Percentiles rank a stretch among this genome's conserved stretches.
These are phyloP conservation scores for Epinephelus awoara DNA, from an alignment of 2,797 vertebrate species.

Conservation along the genomic window DNA sequence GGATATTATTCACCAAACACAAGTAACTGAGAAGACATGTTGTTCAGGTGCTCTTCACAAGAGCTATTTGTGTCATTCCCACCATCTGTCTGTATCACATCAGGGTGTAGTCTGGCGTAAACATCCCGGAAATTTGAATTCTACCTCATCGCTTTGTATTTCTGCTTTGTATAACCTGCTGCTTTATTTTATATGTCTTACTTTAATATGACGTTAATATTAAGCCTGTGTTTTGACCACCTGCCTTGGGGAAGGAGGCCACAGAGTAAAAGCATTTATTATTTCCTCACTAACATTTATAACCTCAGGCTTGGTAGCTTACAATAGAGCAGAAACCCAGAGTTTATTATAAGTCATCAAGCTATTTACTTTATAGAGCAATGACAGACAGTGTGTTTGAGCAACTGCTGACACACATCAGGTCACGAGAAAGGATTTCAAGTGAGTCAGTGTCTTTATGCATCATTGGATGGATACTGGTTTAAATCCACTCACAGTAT, in stretches of 20 bases:
- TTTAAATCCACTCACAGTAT: not conserved
- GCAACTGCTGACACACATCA: not conserved
- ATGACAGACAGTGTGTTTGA: not conserved
- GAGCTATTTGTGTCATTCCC: not conserved
- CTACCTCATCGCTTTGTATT: not conserved
- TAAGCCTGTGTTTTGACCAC: not conserved
- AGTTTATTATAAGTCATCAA: not conserved
- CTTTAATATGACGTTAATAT: not conserved
- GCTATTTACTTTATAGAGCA: not conserved
- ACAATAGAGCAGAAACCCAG: not conserved
- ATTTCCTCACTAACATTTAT: not conserved
- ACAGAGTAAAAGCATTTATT: not conserved
- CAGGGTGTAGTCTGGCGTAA: not conserved
- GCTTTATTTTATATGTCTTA: not conserved
- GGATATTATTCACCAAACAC: constrained; percentile 28
- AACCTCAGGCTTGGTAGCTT: not conserved
- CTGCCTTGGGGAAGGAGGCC: not conserved
- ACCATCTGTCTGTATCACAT: not conserved
- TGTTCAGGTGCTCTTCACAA: constrained; percentile 8
- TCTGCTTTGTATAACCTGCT: not conserved
- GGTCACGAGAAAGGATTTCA: not conserved
- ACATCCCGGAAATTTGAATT: not conserved
- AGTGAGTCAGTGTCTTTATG: not conserved
- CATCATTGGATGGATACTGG: not conserved
- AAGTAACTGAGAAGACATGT: constrained; percentile 10